Conservation (phyloP, 1,140 invertebrate species). For the Ptiloglossa arizonensis region DNA sequence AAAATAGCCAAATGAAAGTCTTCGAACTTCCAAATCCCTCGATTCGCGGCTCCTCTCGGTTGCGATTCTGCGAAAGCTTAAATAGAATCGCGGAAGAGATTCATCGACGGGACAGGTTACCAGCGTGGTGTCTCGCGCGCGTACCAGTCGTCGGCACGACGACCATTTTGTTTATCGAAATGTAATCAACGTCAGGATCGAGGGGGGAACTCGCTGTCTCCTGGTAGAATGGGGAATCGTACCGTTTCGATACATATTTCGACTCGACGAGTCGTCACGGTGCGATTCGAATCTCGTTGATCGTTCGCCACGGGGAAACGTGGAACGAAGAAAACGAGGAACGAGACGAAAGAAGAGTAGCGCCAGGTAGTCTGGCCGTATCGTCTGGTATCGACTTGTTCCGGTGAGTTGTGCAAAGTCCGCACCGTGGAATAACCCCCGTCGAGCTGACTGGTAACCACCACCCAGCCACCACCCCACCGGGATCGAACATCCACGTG, state of each 20-base stretch:
- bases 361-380: constrained; percentile 24
- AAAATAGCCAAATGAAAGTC: constrained; percentile 42
- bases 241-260: too few relatives aligned
- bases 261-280: too few relatives aligned
- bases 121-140: background rate
- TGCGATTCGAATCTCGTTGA: too few relatives aligned
- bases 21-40: background rate
- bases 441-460: background rate
- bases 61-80: background rate
- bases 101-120: background rate
- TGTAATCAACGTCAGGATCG: too few relatives aligned
- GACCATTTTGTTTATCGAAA: background rate
- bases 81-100: constrained; percentile 3
- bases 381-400: constrained; percentile 8
- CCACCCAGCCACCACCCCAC: too few relatives aligned
- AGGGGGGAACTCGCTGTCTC: too few relatives aligned
- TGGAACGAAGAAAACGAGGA: background rate
- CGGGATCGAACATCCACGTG: background rate
- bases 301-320: too few relatives aligned
- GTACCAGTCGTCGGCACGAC: background rate
- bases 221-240: too few relatives aligned
- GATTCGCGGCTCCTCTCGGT: background rate
- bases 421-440: background rate
- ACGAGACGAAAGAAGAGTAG: background rate
- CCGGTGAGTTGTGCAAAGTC: background rate